Evolutionary conservation across 2,113 vertebrate genomes (phyloP).

Genomic region (Vireo altiloquus): DNA sequence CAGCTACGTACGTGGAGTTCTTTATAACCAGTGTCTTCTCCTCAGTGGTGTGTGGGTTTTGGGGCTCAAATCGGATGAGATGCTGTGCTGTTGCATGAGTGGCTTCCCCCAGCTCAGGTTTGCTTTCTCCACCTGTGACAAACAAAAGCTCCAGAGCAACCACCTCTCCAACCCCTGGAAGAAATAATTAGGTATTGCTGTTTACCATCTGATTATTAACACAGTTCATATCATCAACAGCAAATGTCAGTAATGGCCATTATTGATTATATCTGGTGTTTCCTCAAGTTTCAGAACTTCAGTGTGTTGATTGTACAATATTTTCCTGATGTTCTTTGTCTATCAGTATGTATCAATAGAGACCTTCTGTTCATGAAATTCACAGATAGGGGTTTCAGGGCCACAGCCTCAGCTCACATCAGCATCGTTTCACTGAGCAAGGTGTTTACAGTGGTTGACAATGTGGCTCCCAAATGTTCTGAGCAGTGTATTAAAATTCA

Average conservation of each 20-base stretch:
- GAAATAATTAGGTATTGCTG: not conserved
- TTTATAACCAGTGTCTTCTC: slow-evolving; percentile 80
- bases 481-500: not conserved
- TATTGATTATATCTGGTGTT: not conserved
- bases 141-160: slow-evolving; percentile 80
- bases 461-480: not conserved
- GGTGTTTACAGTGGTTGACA: not conserved
- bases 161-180: slow-evolving; percentile 81
- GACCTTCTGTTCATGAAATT: not conserved
- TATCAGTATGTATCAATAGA: not conserved
- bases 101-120: slow-evolving; percentile 66
- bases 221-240: not conserved
- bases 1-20: slow-evolving; percentile 79
- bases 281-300: not conserved
- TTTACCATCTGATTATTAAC: not conserved
- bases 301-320: not conserved
- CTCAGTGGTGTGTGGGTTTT: slow-evolving; percentile 71
- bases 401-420: not conserved
- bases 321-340: not conserved
- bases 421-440: not conserved
- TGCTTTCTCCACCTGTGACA: slow-evolving; percentile 74
- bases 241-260: not conserved
- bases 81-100: slow-evolving; percentile 81
- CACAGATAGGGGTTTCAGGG: not conserved
- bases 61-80: slow-evolving; percentile 78